These are phyloP conservation scores for Acanthisitta chloris DNA, from an alignment of 2,113 vertebrate species.

Conservation along the genomic window DNA sequence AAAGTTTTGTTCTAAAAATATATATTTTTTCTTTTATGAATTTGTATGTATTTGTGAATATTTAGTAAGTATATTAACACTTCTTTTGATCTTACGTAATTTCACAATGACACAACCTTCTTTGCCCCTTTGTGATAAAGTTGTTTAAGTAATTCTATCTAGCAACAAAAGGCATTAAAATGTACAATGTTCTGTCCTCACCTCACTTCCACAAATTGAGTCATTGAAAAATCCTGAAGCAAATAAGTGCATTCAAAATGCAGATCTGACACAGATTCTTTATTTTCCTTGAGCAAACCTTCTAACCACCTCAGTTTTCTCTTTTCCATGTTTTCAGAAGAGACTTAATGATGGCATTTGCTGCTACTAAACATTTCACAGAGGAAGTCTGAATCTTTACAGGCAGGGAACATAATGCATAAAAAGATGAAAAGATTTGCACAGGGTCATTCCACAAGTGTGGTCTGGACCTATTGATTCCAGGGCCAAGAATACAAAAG, in stretches of 20 bases:
- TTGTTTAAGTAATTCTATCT: not conserved
- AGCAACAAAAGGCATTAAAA: not conserved
- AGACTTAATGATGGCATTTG: not conserved
- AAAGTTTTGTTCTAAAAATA: not conserved
- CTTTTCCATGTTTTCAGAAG: not conserved
- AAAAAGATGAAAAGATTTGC: not conserved
- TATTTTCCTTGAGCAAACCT: not conserved
- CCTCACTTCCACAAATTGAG: not conserved
- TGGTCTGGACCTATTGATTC: not conserved
- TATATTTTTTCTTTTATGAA: not conserved
- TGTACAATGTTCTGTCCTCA: not conserved
- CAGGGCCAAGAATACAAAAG: not conserved
- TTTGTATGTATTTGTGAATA: not conserved
- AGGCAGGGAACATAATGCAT: accelerated
- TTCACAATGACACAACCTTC: not conserved
- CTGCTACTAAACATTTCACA: not conserved
- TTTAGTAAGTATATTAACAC: not conserved
- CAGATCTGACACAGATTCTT: not conserved
- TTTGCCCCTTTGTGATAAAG: not conserved
- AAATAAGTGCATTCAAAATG: not conserved
- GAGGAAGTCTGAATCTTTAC: not conserved
- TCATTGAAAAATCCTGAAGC: not conserved
- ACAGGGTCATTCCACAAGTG: not conserved
- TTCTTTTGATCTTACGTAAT: not conserved
- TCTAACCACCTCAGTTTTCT: not conserved